Evolutionary conservation across 2,888 invertebrate genomes (phyloP).

Genomic region (Dioctria rufipes): DNA sequence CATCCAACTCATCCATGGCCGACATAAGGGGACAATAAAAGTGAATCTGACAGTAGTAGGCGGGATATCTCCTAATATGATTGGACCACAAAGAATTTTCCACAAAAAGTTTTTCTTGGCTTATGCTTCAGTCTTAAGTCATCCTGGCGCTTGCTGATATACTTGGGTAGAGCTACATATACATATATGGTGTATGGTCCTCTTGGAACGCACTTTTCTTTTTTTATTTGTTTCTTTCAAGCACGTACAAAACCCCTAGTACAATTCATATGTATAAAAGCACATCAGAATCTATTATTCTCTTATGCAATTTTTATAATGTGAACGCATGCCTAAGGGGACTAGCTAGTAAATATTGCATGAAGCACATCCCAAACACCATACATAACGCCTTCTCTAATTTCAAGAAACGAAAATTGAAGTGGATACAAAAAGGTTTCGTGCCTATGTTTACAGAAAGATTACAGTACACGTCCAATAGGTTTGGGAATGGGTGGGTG

Average conservation of each 20-base stretch:
- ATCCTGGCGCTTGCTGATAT: background rate
- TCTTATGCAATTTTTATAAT: slow-evolving; percentile 48
- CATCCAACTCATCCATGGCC: background rate
- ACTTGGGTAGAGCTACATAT: too few relatives aligned
- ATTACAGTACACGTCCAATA: background rate
- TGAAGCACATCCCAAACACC: background rate
- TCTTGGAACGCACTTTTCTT: slow-evolving; percentile 18
- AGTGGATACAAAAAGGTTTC: slow-evolving; percentile 35
- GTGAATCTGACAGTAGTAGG: background rate
- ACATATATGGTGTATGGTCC: background rate
- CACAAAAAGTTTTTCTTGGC: slow-evolving; percentile 23
- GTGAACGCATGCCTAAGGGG: slow-evolving; percentile 43
- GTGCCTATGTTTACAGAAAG: background rate
- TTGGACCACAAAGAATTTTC: slow-evolving; percentile 24
- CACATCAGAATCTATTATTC: slow-evolving; percentile 50
- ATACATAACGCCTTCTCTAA: background rate
- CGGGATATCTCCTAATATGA: slow-evolving; percentile 26
- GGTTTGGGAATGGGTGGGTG: background rate
- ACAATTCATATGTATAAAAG: slow-evolving; percentile 42
- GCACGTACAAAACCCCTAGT: slow-evolving; percentile 32
- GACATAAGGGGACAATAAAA: background rate
- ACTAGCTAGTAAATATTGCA: slow-evolving; percentile 43
- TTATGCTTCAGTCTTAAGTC: slow-evolving; percentile 4
- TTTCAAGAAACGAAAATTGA: slow-evolving; percentile 44
- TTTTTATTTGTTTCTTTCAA: slow-evolving; percentile 24